Base-by-base conservation (phyloP, 1,140 invertebrate genomes). In the Saccostrea cuccullata region DNA sequence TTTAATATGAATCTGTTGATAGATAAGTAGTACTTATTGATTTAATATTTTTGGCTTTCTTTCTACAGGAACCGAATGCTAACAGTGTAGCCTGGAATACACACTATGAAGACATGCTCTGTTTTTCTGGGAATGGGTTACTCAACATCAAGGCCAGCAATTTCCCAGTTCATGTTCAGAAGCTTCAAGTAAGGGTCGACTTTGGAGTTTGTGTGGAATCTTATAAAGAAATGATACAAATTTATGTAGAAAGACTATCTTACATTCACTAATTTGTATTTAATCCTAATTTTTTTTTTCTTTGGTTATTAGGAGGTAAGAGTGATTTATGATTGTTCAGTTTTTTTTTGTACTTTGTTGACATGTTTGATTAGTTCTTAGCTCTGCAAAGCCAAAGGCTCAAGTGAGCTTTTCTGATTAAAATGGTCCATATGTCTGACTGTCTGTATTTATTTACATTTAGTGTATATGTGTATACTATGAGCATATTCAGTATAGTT, bases 51-150 rank as follows among this genome's bases (percentile, higher is more conserved):
- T 2, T 8, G 0, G 8, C 84, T 73, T 89, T 47, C 87, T 84
- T 77, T 47, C 0, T 96, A 87, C 93, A 98, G 96, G 98, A 99
- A 94, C 96, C 97, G 85, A 98, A 98, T 95, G 97, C 98, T 0
- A 98, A 98, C 87, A 99, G 98, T 93, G 98, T 99, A 0, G 97
- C 98, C 11, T 99, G 98, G 97, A 99, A 99, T 94, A 97, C 97
- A 1, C 97, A 97, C 91, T 98, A 98, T 94, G 98, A 99, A 93
- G 98, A 99, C 87, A 97, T 99, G 96, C 95, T 99, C 47, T 98
- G 98, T 92, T 98, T 98, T 93, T 98, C 98, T 60, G 98, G 98
- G 3, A 96, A 96, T 85, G 97, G 97, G 89, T 96, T 96, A 82
- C 95, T 99, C 0, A 97, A 97, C 67, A 98, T 99, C 83, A 99